phyloP scores from a whole-genome alignment of 1,140 invertebrate genomes.

The Lanistes nyassanus region DNA sequence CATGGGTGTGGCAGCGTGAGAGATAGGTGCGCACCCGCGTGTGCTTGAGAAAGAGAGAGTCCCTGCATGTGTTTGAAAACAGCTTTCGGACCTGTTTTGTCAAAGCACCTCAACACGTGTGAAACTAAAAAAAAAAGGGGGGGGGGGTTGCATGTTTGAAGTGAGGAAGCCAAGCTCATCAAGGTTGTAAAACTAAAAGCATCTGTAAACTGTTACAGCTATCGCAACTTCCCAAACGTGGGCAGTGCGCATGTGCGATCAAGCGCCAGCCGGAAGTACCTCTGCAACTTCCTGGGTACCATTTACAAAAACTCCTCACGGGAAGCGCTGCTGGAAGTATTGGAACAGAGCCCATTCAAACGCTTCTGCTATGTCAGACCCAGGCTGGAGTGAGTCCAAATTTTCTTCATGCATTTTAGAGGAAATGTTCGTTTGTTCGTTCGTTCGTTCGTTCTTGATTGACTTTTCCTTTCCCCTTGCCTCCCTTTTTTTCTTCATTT shows the following conservation, averaged over 20 bases:
- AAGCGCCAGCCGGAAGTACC: slow-evolving; percentile 60
- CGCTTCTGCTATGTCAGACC: slow-evolving; percentile 52
- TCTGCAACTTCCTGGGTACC: slow-evolving; percentile 72
- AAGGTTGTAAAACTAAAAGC: not conserved
- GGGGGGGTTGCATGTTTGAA: no score
- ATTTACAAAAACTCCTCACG: slow-evolving; percentile 70
- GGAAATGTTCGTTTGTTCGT: not conserved
- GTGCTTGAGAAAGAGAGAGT: no score
- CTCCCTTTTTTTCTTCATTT: not conserved
- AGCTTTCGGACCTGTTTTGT: no score
- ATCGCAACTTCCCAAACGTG: slow-evolving; percentile 69
- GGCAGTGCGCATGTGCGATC: slow-evolving; percentile 48
- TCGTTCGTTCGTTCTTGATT: not conserved
- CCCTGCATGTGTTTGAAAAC: no score
- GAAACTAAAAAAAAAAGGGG: no score
- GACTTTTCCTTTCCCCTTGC: not conserved
- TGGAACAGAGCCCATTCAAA: slow-evolving; percentile 42
- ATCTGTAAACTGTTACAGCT: slow-evolving; percentile 57
- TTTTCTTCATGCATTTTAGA: not conserved
- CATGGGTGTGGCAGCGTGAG: no score
- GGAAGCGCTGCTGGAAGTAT: slow-evolving; percentile 62
- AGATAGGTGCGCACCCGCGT: no score
- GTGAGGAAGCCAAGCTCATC: no score
- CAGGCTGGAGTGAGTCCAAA: slow-evolving; percentile 47
- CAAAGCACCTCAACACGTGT: no score